Conservation (phyloP, 1,140 invertebrate species). For the Diorhabda carinulata region DNA sequence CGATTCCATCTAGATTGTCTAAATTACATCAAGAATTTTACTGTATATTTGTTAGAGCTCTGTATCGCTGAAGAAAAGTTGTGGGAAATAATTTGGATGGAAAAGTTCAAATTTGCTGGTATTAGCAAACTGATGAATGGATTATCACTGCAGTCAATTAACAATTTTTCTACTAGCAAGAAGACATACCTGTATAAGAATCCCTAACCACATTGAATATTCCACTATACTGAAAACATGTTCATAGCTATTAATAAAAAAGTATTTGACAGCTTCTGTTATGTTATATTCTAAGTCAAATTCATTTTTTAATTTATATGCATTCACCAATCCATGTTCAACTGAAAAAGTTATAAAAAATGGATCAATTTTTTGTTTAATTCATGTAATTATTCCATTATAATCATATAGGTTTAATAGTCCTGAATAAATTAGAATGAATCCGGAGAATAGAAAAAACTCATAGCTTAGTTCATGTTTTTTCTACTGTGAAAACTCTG, state of each 20-base stretch:
- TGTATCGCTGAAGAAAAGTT: too few relatives aligned
- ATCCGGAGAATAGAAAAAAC: background rate
- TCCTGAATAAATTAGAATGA: background rate
- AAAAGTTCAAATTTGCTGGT: too few relatives aligned
- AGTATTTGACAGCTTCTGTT: slow-evolving; percentile 7
- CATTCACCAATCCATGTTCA: slow-evolving; percentile 15
- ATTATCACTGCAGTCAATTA: too few relatives aligned
- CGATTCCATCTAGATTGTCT: too few relatives aligned
- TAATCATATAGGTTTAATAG: background rate
- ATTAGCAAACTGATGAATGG: too few relatives aligned
- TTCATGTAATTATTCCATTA: background rate
- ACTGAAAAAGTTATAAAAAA: slow-evolving; percentile 9
- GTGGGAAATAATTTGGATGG: too few relatives aligned
- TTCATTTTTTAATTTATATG: slow-evolving; percentile 13
- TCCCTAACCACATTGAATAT: slow-evolving; percentile 16
- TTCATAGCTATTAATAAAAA: slow-evolving; percentile 5
- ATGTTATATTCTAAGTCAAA: background rate
- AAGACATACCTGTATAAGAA: slow-evolving; percentile 11
- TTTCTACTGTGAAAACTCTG: background rate
- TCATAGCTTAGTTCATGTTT: too few relatives aligned
- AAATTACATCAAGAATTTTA: too few relatives aligned
- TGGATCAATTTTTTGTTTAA: background rate
- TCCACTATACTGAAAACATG: slow-evolving; percentile 5
- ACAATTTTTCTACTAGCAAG: too few relatives aligned
- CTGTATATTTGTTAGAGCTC: too few relatives aligned